Conservation (phyloP, 2,888 invertebrate genomes). For the Drosophila anomelani region DNA sequence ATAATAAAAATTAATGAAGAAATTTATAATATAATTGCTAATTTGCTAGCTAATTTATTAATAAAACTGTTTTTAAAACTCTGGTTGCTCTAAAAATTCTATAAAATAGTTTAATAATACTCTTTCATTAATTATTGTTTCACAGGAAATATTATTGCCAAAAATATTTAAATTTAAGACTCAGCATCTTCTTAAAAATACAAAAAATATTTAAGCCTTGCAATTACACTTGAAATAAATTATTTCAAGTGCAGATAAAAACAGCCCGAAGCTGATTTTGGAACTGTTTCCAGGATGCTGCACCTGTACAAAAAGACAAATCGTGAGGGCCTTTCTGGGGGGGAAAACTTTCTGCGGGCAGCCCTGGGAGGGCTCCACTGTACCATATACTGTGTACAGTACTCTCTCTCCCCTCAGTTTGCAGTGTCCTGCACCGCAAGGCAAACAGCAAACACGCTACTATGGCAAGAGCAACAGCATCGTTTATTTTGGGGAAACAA, state of each 20-base stretch:
- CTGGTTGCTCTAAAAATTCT: not conserved
- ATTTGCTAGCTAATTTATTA: not conserved
- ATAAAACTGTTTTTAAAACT: not conserved
- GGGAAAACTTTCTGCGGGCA: not conserved
- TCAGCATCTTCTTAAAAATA: not conserved
- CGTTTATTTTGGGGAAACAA: slow-evolving; percentile 80
- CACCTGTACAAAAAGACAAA: not conserved
- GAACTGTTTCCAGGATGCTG: slow-evolving; percentile 14
- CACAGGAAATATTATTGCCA: not conserved
- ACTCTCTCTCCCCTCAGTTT: not conserved
- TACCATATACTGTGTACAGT: slow-evolving; percentile 35
- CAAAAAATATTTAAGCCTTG: too few species aligned
- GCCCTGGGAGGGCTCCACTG: slow-evolving; percentile 48
- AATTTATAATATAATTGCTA: not conserved
- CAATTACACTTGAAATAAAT: not conserved
- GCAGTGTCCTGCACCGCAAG: slow-evolving; percentile 50
- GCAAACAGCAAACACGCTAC: slow-evolving; percentile 51
- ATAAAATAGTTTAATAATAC: not conserved
- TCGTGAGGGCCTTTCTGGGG: not conserved
- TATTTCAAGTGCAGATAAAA: not conserved
- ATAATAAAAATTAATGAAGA: not conserved
- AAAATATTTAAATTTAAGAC: not conserved
- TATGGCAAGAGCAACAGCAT: slow-evolving; percentile 64
- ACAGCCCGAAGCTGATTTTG: not conserved
- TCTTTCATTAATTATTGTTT: not conserved